A percentile compares a stretch with the other conserved stretches of the same genome.
Conservation (phyloP, 2,797 vertebrate genomes). For the Anolis apletophallus region DNA sequence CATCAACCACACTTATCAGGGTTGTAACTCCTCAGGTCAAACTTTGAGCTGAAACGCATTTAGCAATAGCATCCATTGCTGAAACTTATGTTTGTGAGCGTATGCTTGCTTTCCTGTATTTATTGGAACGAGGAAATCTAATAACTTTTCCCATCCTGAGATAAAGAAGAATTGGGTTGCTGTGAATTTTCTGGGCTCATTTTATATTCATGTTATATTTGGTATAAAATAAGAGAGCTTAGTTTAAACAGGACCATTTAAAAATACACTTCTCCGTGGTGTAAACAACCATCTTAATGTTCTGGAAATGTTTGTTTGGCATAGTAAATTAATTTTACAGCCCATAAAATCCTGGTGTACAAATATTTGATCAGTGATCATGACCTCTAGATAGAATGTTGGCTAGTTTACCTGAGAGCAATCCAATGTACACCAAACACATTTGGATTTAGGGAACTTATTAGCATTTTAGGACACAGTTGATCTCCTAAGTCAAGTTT, state of each 20-base stretch:
- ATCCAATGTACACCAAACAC: neutral
- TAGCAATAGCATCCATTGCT: neutral
- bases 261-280: constrained; percentile 18
- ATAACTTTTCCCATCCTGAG: constrained; percentile 17
- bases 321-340: constrained; percentile 30
- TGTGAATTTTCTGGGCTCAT: too few species aligned
- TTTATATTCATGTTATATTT: constrained; percentile 31
- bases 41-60: neutral
- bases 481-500: constrained; percentile 26
- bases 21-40: neutral
- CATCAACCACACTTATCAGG: too few species aligned
- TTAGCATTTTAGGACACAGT: constrained; percentile 18
- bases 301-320: constrained; percentile 41
- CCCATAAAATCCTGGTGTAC: constrained; percentile 6
- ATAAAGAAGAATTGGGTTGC: constrained; percentile 24
- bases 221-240: constrained; percentile 4
- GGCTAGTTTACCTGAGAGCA: neutral
- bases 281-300: constrained; percentile 12
- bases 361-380: constrained; percentile 48
- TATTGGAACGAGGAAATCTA: neutral
- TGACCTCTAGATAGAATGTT: constrained; percentile 3
- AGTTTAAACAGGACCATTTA: constrained; percentile 20
- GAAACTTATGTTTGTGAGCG: neutral
- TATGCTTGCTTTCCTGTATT: constrained; percentile 13
- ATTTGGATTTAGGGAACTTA: constrained; percentile 35